Evolutionary conservation across 2,113 vertebrate species (phyloP), one percentile per base, ranked within the genome.

Genomic region (Myiagra hebetior): DNA sequence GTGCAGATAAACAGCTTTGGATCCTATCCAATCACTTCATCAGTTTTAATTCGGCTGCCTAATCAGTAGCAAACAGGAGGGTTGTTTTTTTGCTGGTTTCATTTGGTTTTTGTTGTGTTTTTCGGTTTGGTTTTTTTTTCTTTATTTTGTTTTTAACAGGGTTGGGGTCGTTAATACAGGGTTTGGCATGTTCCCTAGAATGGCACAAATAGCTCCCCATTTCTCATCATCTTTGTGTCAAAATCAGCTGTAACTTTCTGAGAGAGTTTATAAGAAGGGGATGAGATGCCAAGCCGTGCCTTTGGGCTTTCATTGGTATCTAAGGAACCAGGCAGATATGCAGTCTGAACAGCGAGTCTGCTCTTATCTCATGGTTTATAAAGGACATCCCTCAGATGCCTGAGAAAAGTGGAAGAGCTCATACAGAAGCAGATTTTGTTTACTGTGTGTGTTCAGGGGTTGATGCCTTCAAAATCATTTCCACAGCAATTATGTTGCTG

Each of bases 321-420:
- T 95, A 98, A 98, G 98, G 96, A 97, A 95, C 98, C 90, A 56
- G 64, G 82, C 93, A 97, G 96, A 94, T 97, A 98, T 85, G 95
- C 93, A 95, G 95, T 53, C 95, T 89, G 97, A 91, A 94, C 97
- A 97, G 76, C 2, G 7, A 97, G 95, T 83, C 95, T 95, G 68
- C 85, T 94, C 93, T 95, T 94, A 93, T 91, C 98, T 98, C 97
- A 89, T 97, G 96, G 94, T 98, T 98, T 96, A 91, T 95, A 96
- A 98, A 97, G 92, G 94, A 96, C 96, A 89, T 93, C 95, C 93
- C 88, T 94, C 95, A 93, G 95, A 97, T 95, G 98, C 96, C 97
- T 85, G 95, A 93, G 93, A 96, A 96, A 93, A 63, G 53, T 76
- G 35, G 89, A 95, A 95, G 93, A 93, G 95, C 96, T 97, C 89